phyloP scores from a whole-genome alignment of 2,888 invertebrate genomes.

The Oligia latruncula region DNA sequence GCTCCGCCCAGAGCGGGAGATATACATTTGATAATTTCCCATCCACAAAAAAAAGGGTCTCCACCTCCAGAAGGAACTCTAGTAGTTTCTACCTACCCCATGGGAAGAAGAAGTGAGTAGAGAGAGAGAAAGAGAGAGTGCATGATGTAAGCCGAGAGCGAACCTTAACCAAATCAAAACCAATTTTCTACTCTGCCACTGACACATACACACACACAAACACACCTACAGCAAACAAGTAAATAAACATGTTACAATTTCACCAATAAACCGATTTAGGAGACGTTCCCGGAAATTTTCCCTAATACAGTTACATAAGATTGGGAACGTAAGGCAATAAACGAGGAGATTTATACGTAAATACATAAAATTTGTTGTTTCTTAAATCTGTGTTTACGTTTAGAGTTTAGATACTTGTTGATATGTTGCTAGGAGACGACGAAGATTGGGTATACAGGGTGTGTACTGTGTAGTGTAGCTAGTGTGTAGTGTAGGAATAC shows the following conservation, averaged over 20 bases:
- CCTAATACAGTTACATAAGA: slow-evolving; percentile 52
- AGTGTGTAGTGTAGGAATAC: background rate
- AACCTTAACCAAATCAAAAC: slow-evolving; percentile 1
- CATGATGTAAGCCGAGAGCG: background rate
- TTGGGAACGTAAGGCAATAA: slow-evolving; percentile 55
- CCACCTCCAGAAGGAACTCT: too few relatives aligned
- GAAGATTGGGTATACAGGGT: background rate
- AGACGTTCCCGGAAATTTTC: slow-evolving; percentile 52
- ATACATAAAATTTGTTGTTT: slow-evolving; percentile 52
- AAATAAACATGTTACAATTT: slow-evolving; percentile 52
- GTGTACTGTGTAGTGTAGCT: background rate
- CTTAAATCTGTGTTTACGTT: slow-evolving; percentile 25
- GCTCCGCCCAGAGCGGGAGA: too few relatives aligned
- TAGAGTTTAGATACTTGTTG: slow-evolving; percentile 35
- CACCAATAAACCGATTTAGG: slow-evolving; percentile 58
- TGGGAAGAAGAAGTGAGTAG: background rate
- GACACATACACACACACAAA: slow-evolving; percentile 9
- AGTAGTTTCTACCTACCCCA: background rate
- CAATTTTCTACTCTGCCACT: background rate
- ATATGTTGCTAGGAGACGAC: slow-evolving; percentile 1
- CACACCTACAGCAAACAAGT: slow-evolving; percentile 12
- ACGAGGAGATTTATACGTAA: slow-evolving; percentile 53
- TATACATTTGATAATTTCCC: too few relatives aligned
- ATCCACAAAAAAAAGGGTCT: background rate
- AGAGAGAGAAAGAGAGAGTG: background rate